Base-by-base conservation (phyloP, 1,140 invertebrate genomes). In the Wasmannia auropunctata region DNA sequence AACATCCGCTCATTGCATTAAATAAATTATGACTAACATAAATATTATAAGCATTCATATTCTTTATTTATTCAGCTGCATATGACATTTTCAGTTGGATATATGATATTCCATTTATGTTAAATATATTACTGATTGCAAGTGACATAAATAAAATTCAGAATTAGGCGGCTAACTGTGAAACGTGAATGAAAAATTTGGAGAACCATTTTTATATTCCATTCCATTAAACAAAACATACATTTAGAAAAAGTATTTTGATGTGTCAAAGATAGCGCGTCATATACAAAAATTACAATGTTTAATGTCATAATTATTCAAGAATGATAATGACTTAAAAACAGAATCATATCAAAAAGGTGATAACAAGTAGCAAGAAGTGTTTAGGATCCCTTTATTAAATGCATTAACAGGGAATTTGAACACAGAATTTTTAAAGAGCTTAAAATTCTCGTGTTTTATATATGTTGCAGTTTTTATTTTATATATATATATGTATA, bases 361-460 rank as follows among this genome's bases (percentile, higher is more conserved):
- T 69, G 63, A 80, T 69, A 80, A 54, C 22, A 40, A 67, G 5
- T 67, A 69, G 31, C 77, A n/a, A 40, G 46, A 67, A 51, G 4
- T 88, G 28, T 81, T 86, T 70, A 87, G 46, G 85, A 62, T 89
- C 70, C 46, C 77, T 86, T 89, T 89, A 89, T 89, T 88, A 88
- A 89, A 86, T 88, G 88, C 77, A 70, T 80, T 81, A 90, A 90
- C 67, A 89, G 86, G 88, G 79, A 89, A 34, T 87, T 89, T 76
- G 79, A 86, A 89, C 87, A 90, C 87, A 90, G 77, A 89, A 72
- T 80, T 79, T 86, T 88, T 83, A 86, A 87, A 89, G 77, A 90
- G 85, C 72, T 79, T 74, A 87, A 31, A 49, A 69, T 90, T 83
- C 56, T 85, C 43, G 34, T 87, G n/a, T 81, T 74, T 43, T 72